Base-by-base conservation (phyloP, 2,888 invertebrate species). In the Busseola fusca region DNA sequence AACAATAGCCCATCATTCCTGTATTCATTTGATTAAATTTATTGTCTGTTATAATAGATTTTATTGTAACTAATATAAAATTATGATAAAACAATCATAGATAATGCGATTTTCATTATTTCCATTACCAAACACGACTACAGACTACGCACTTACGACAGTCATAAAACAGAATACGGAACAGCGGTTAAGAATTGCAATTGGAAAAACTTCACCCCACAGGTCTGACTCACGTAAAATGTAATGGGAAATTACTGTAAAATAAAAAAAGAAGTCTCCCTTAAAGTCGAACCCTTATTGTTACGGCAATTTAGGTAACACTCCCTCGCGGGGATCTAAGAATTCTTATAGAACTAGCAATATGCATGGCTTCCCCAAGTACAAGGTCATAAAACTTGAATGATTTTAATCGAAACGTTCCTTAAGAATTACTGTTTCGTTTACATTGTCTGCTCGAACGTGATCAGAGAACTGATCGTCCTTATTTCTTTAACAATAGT, bases 201-300 rank as follows among this genome's bases (percentile, higher is more conserved):
- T 84, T 66, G 85, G 81, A 85, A 88, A 87, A 87, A 84, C 79
- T 80, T 78, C 82, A 83, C 88, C 88, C 88, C 84, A 84, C 85
- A 83, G 79, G 64, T 80, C 86, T 82, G 86, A 79, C 86, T 87
- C 88, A 87, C 88, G 87, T 87, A 88, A 86, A 87, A 85, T 84
- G 88, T 88, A 88, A 88, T 88, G 85, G 88, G 87, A 88, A 88
- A 88, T 88, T 88, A 88, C 88, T 88, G 84, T 88, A 88, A 88
- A 88, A 88, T 88, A 88, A 88, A 88, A 87, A 87, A 88, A 77
- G 76, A 84, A 84, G 80, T 81, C 84, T 84, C 87, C 88, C 87
- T 84, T 83, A 78, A 78, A 81, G 79, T 65, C 77, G 86, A 84
- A 85, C 88, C 88, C 88, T 87, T 87, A 88, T 86, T 87, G 88